phyloP scores from a whole-genome alignment of 2,113 vertebrate species.

The Gambusia holbrooki region DNA sequence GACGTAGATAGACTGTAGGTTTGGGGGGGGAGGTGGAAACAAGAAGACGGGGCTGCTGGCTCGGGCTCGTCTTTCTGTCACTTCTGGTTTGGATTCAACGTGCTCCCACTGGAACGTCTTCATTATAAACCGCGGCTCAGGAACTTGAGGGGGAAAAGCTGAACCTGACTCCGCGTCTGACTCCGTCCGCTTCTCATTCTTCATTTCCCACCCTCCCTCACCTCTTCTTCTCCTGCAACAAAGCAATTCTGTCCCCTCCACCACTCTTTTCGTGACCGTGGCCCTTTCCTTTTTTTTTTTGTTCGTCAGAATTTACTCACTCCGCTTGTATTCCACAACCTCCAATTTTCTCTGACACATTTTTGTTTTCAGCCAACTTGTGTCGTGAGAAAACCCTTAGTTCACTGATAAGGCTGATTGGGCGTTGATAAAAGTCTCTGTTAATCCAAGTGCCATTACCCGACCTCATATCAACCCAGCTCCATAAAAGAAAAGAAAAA shows the following conservation, averaged over 20 bases:
- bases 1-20: slow-evolving; percentile 39
- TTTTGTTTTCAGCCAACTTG: slow-evolving; percentile 29
- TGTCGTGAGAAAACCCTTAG: slow-evolving; percentile 68
- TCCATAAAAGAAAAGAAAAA: neutral
- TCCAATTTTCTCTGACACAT: slow-evolving; percentile 16
- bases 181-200: slow-evolving; percentile 27
- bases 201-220: slow-evolving; percentile 45
- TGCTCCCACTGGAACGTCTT: slow-evolving; percentile 41
- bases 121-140: slow-evolving; percentile 42
- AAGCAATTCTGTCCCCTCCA: slow-evolving; percentile 24
- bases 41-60: slow-evolving; percentile 41
- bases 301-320: slow-evolving; percentile 14
- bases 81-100: slow-evolving; percentile 58
- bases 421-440: slow-evolving; percentile 61
- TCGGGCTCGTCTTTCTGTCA: slow-evolving; percentile 54
- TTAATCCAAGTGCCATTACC: slow-evolving; percentile 43
- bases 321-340: slow-evolving; percentile 38
- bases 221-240: slow-evolving; percentile 13
- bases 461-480: slow-evolving; percentile 26
- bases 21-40: slow-evolving; percentile 19
- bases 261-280: neutral
- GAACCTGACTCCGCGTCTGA: slow-evolving; percentile 49
- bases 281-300: slow-evolving; percentile 2
- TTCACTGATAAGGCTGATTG: slow-evolving; percentile 71
- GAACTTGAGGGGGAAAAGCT: slow-evolving; percentile 14